Evolutionary conservation across 2,888 invertebrate species (phyloP), one percentile per base, ranked within the genome.

Genomic region (Agonopterix subpropinquella): DNA sequence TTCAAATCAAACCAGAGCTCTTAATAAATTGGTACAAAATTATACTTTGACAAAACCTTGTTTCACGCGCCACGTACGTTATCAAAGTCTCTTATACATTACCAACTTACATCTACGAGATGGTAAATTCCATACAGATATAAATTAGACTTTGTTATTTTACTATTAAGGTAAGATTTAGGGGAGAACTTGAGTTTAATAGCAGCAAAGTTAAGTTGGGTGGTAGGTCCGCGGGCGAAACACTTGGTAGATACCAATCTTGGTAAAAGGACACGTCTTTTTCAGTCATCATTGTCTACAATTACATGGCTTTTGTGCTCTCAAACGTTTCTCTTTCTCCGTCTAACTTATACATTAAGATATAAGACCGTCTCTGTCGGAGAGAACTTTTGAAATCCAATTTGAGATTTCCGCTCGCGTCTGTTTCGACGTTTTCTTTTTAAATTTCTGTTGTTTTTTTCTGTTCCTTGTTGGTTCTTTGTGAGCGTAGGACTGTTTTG

Each of bases 241-340:
- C 75, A 79, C 76, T 80, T 72, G 67, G 50, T 59, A 79, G 85
- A 85, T 86, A 80, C 79, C 75, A 82, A 86, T 87, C 87, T 85
- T 85, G 81, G 77, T 85, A 84, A 18, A 82, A 79, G 81, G 79
- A 85, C 82, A 85, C 75, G 87, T 87, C 87, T 87, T 87, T 87
- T 86, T 83, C 87, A 87, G 87, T 73, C 72, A 58, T 79, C 73
- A 83, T 86, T 87, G 86, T 87, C 84, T 85, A 87, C 86, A 87
- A 84, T 86, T 82, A 84, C 83, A 82, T 77, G 77, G 77, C 83
- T 80, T 18, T 83, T 85, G 80, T 81, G 72, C 64, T 68, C 65
- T 73, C 64, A 62, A 69, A 63, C 57, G 57, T 54, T 42, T 53
- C 56, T 18, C 18, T 46, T 45, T 78, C 82, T 62, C 67, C 56